Evolutionary conservation across 1,140 invertebrate genomes (phyloP).

Genomic region (Idris sp.): DNA sequence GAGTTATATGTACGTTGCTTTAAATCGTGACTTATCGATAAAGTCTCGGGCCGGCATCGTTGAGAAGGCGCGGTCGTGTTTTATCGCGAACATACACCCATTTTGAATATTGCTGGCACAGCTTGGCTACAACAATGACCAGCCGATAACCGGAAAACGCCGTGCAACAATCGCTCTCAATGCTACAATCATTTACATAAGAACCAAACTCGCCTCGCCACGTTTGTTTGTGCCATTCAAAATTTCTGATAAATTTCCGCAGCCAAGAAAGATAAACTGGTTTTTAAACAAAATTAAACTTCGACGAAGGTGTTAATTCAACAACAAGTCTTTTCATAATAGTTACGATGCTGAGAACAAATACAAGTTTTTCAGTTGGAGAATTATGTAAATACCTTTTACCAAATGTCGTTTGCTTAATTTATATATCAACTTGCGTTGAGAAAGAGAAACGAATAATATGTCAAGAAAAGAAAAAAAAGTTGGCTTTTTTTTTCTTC

Average conservation of each 20-base stretch:
- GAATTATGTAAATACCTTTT: no score
- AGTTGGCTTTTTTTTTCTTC: no score
- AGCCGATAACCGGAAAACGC: constrained; percentile 27
- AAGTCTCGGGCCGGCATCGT: constrained; percentile 2
- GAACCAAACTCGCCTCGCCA: not conserved
- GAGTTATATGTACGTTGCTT: constrained; percentile 45
- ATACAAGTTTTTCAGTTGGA: no score
- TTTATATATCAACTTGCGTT: no score
- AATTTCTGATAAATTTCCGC: constrained; percentile 26
- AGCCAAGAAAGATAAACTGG: no score
- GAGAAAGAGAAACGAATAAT: no score
- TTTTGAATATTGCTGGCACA: constrained; percentile 37
- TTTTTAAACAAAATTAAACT: no score
- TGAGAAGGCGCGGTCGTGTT: constrained; percentile 34
- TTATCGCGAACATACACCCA: constrained; percentile 50
- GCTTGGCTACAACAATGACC: constrained; percentile 42
- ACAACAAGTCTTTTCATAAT: no score
- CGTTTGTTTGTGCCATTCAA: not conserved
- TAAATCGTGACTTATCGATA: constrained; percentile 41
- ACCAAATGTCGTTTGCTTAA: no score
- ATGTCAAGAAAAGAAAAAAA: no score
- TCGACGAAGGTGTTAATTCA: no score
- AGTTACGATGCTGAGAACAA: no score
- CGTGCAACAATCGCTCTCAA: constrained; percentile 18
- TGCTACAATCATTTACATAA: constrained; percentile 40